Percentiles rank a stretch among this genome's conserved stretches.
phyloP scores from a whole-genome alignment of 2,888 invertebrate genomes.

The Drosophila subsilvestris region DNA sequence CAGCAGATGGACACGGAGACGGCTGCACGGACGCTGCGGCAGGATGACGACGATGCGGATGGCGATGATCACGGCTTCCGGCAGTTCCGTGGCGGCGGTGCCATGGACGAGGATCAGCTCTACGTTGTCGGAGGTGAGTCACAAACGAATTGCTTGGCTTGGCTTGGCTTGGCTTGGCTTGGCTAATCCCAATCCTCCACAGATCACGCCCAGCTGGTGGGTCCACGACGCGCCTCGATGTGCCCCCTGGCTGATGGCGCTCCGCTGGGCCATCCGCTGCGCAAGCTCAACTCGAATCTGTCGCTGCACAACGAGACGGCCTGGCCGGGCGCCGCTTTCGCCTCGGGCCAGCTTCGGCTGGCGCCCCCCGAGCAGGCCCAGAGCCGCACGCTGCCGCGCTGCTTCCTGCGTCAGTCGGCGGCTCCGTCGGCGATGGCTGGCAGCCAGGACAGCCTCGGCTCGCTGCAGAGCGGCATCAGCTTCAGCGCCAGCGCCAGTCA shows the following conservation, averaged over 20 bases:
- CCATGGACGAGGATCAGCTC: slow-evolving; percentile 74
- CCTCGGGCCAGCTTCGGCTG: not conserved
- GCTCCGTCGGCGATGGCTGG: slow-evolving; percentile 47
- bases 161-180: no score
- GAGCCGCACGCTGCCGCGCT: slow-evolving; percentile 83
- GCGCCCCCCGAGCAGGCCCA: slow-evolving; percentile 53
- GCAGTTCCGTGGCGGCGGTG: slow-evolving; percentile 42
- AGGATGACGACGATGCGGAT: slow-evolving; percentile 57
- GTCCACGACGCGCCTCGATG: slow-evolving; percentile 79
- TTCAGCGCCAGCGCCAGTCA: slow-evolving; percentile 51
- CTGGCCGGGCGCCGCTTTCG: slow-evolving; percentile 60
- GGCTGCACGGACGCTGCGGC: not conserved
- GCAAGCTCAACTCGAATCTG: slow-evolving; percentile 81
- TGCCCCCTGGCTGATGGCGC: slow-evolving; percentile 62
- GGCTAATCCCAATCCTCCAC: not conserved
- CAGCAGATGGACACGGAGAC: slow-evolving; percentile 4
- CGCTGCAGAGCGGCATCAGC: slow-evolving; percentile 61
- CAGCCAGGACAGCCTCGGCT: slow-evolving; percentile 70
- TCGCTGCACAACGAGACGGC: slow-evolving; percentile 75
- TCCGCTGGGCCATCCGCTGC: slow-evolving; percentile 52
- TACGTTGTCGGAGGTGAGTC: slow-evolving; percentile 74
- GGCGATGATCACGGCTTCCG: slow-evolving; percentile 70
- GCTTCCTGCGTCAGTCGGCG: slow-evolving; percentile 78
- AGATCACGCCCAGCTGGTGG: slow-evolving; percentile 57
- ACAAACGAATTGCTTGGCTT: not conserved